Percentiles rank a stretch among this genome's conserved stretches.
phyloP scores from a whole-genome alignment of 2,113 vertebrate species.

The Tympanuchus pallidicinctus region DNA sequence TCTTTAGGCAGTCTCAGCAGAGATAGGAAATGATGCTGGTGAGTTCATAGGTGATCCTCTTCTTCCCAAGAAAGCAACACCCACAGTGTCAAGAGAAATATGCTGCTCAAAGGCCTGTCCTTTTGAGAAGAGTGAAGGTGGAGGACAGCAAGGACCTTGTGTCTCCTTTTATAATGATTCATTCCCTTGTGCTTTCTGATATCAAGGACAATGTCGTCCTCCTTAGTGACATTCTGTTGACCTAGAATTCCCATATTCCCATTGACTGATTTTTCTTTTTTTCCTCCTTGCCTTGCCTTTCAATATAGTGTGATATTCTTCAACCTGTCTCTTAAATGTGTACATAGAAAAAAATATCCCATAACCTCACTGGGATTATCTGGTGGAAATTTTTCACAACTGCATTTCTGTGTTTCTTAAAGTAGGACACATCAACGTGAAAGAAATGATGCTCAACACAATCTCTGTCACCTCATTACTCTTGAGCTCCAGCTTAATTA shows the following conservation, averaged over 20 bases:
- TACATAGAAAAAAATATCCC: background rate
- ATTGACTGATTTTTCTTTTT: background rate
- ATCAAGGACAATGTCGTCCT: background rate
- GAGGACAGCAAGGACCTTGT: background rate
- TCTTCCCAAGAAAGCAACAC: constrained; percentile 36
- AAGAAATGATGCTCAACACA: constrained; percentile 55
- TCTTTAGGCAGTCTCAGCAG: background rate
- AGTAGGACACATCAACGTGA: background rate
- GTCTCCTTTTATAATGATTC: background rate
- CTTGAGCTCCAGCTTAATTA: constrained; percentile 61
- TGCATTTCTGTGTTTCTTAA: constrained; percentile 41
- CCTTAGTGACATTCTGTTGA: background rate
- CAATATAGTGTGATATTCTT: background rate
- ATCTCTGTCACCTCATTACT: constrained; percentile 64
- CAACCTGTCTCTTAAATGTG: constrained; percentile 2
- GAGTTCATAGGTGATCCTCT: constrained; percentile 35
- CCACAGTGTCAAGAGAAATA: background rate
- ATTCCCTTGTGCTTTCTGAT: background rate
- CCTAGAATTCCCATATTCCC: background rate
- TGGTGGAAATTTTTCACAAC: constrained; percentile 38
- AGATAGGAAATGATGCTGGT: constrained; percentile 37
- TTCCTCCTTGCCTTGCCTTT: no score
- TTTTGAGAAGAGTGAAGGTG: background rate
- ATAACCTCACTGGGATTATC: background rate
- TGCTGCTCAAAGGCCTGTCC: background rate